Conservation (phyloP, 2,888 invertebrate species). For the Anthophora plumipes region DNA sequence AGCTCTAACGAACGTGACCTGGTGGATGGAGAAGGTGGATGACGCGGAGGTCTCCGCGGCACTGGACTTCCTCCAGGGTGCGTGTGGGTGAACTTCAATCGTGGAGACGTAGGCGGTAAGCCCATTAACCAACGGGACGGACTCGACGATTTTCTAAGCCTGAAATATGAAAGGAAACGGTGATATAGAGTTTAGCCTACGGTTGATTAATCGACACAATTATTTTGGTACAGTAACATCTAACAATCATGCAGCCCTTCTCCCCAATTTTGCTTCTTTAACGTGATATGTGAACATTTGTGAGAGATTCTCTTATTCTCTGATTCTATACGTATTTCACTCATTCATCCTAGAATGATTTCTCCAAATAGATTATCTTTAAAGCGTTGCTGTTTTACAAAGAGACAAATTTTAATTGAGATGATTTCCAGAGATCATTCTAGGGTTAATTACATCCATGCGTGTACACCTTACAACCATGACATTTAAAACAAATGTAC, state of each 20-base stretch:
- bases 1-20: conserved; percentile 74
- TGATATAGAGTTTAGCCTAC: not conserved
- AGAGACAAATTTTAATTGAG: not conserved
- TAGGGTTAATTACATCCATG: not conserved
- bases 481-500: not conserved
- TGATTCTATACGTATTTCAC: not conserved
- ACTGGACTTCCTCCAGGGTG: conserved; percentile 81
- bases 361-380: not conserved
- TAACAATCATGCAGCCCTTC: conserved; percentile 34
- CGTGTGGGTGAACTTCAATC: conserved; percentile 78
- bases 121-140: conserved; percentile 88
- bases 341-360: not conserved
- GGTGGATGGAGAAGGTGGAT: conserved; percentile 82
- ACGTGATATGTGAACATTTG: not conserved
- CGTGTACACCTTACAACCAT: not conserved
- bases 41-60: conserved; percentile 84
- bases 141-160: conserved; percentile 89
- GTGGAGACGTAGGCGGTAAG: conserved; percentile 82
- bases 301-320: not conserved
- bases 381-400: not conserved
- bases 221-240: not conserved
- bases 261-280: conserved; percentile 1
- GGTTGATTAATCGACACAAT: not conserved
- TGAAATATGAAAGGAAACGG: conserved; percentile 79
- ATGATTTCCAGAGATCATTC: not conserved